Percentiles rank a stretch among this genome's conserved stretches.
Evolutionary conservation across 2,113 vertebrate species (phyloP).

Genomic region (Tachysurus fulvidraco): DNA sequence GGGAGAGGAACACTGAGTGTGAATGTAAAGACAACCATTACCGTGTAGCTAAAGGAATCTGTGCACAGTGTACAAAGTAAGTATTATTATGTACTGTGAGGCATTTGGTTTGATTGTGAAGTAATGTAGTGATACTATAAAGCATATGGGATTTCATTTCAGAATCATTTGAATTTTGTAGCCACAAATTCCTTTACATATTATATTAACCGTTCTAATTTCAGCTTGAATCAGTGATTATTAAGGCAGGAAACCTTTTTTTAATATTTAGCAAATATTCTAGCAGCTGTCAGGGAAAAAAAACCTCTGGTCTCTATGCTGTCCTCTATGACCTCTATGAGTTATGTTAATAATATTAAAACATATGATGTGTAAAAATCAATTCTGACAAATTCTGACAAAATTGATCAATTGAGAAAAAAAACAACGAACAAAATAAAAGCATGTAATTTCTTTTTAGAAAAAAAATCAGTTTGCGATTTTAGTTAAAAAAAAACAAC

Average conservation of each 20-base stretch:
- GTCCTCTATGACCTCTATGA: too few species aligned
- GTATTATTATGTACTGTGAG: slow-evolving; percentile 33
- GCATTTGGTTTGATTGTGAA: not conserved
- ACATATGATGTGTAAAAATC: not conserved
- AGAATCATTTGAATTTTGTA: not conserved
- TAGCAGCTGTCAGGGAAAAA: not conserved
- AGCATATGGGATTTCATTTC: not conserved
- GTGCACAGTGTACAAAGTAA: slow-evolving; percentile 65
- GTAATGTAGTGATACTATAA: not conserved
- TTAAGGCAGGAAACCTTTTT: not conserved
- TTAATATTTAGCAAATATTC: not conserved
- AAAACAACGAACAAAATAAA: not conserved
- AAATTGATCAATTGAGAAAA: too few species aligned
- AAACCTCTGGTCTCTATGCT: not conserved
- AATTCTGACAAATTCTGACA: not conserved
- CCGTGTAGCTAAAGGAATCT: slow-evolving; percentile 36
- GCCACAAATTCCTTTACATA: not conserved
- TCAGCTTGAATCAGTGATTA: not conserved
- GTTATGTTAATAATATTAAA: not conserved
- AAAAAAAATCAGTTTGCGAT: too few species aligned
- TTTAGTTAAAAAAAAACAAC: not conserved
- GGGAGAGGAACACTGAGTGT: slow-evolving; percentile 58
- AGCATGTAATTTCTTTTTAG: not conserved
- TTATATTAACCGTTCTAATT: not conserved
- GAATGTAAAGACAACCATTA: slow-evolving; percentile 57